Base-by-base conservation (phyloP, 2,888 invertebrate genomes). In the Rhagium mordax region DNA sequence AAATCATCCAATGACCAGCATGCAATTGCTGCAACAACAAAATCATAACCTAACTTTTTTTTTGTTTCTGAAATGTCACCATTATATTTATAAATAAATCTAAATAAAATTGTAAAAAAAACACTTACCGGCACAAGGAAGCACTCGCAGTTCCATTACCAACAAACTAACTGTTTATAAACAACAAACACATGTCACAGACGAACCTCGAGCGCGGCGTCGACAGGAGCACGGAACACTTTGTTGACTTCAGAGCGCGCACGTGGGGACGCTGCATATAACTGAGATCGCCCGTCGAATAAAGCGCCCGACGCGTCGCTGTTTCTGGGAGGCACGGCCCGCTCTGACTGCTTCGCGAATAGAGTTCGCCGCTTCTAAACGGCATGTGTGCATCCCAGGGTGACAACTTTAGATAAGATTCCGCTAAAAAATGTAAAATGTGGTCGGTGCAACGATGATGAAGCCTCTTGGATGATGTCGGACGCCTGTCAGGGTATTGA, bases 121-220 rank as follows among this genome's bases (percentile, higher is more conserved):
- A 24, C n/a, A 64, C 64, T 7, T 29, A 64, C 64, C 64, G 27
- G 21, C 64, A 64, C 64, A 64, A 16, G 49, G 24, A 7, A 7
- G 3, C 27, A 27, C 6, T 13, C 15, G 51, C 15, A 8, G 24
- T 16, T 41, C 20, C 21, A 61, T 18, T 53, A 53, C 33, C 64
- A 57, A 55, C 68, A 15, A 68, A 72, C 67, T 62, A 64, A 27
- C 21, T 59, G 68, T 69, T 69, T 47, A 69, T 68, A 65, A 72
- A 72, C 72, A 69, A 60, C 27, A 41, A 69, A 60, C 68, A 69
- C 72, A 72, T 69, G 72, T 64, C 65, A 29, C 29, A 16, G 33
- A 61, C 21, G 27, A 60, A 24, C 49, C n/a, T 18, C n/a, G 29
- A 7, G 18, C 47, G 59, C 41, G 59, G 29, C 29, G n/a, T 24